These are phyloP conservation scores for Xestia rhomboidea DNA, from an alignment of 2,888 invertebrate genomes.

Conservation along the genomic window DNA sequence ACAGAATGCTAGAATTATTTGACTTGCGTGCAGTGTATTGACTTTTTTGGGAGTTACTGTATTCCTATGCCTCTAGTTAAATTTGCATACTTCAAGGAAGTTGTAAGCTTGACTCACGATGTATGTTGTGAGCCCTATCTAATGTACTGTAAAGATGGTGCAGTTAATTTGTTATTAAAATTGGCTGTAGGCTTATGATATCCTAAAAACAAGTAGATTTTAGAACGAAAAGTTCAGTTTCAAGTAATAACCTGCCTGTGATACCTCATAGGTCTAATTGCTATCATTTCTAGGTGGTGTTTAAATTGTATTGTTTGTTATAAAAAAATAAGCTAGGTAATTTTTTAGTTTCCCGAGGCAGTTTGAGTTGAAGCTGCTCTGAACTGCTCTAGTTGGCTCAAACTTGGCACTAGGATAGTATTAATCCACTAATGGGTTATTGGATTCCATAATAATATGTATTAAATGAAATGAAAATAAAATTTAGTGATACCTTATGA, in stretches of 20 bases:
- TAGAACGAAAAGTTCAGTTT: slow-evolving; percentile 61
- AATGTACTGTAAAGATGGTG: slow-evolving; percentile 38
- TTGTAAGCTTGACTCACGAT: slow-evolving; percentile 56
- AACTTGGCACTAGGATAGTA: slow-evolving; percentile 65
- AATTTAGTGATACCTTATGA: slow-evolving; percentile 64
- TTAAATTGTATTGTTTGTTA: slow-evolving; percentile 65
- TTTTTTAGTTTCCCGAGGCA: slow-evolving; percentile 46
- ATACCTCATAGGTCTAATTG: slow-evolving; percentile 68
- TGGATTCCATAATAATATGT: slow-evolving; percentile 68
- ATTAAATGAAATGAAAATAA: slow-evolving; percentile 66
- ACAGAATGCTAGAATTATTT: slow-evolving; percentile 74
- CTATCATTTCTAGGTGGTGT: slow-evolving; percentile 64
- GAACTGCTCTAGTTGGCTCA: slow-evolving; percentile 47
- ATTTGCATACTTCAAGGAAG: slow-evolving; percentile 60
- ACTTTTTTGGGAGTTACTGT: slow-evolving; percentile 68
- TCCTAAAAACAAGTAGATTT: slow-evolving; percentile 38
- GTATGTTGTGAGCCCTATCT: slow-evolving; percentile 36
- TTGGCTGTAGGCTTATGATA: slow-evolving; percentile 55
- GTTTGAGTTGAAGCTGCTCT: slow-evolving; percentile 42
- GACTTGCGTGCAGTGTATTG: slow-evolving; percentile 71
- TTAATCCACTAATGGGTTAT: slow-evolving; percentile 65
- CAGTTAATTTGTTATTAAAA: slow-evolving; percentile 56
- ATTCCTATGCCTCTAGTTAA: slow-evolving; percentile 60
- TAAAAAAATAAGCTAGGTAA: slow-evolving; percentile 52
- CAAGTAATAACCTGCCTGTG: slow-evolving; percentile 67